Evolutionary conservation across 2,113 vertebrate genomes (phyloP), one percentile per base, ranked within the genome.

Genomic region (Panthera uncia): DNA sequence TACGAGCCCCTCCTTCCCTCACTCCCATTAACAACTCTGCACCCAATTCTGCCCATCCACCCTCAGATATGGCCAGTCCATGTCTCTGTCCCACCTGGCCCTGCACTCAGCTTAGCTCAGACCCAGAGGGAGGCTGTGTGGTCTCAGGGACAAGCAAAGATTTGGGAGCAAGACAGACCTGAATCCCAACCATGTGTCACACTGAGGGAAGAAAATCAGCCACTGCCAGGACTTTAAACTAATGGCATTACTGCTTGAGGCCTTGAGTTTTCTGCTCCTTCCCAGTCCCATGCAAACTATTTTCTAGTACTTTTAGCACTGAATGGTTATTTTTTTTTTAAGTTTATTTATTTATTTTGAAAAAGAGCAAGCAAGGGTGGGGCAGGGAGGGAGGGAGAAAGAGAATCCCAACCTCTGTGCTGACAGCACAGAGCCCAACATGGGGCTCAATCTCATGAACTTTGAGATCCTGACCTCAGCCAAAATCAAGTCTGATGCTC

Each of bases 131-230:
- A 50, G 38, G 36, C 50, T 14, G 23, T 9, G 7, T 5, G 15
- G 48, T 50, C 21, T 45, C 33, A 29, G 0, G 18, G 45, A 45
- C 33, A 19, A 25, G 16, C 48, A 29, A 85, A 38, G 50, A 61
- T 21, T 69, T 23, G 1, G 0, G 2, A 41, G 14, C 0, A 5
- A 9, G 16, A 27, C 25, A 57, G 3, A 63, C 29, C 55, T 3
- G 9, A 41, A 12, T 31, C 73, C 14, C 57, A 14, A 21, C 29
- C 1, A 48, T 36, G n/a, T 27, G 12, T 52, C 61, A 38, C 0
- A 1, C 25, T 45, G n/a, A 80, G 19, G 12, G 12, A 57, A 66
- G 33, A 81, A 85, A 84, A 55, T 2, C 29, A 63, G 38, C 14
- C 13, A 45, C 23, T 3, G 29, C 31, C 41, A 27, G 7, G 52